phyloP scores from a whole-genome alignment of 2,888 invertebrate species.

The Spilosoma lubricipeda region DNA sequence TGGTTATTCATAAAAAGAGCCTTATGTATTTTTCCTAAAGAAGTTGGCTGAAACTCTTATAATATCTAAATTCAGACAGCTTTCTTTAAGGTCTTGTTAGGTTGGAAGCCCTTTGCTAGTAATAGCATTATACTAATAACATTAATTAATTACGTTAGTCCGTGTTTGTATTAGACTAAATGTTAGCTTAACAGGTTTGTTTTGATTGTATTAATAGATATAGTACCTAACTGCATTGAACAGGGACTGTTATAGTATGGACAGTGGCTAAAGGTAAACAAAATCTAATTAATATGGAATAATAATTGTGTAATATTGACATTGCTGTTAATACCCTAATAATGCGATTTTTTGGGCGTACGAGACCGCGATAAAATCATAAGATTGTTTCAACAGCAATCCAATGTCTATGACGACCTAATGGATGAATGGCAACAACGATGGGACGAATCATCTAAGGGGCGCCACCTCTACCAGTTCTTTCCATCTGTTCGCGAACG shows the following conservation, averaged over 20 bases:
- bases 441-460: too few relatives aligned
- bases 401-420: too few relatives aligned
- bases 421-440: too few relatives aligned
- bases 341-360: too few relatives aligned
- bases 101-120: not conserved
- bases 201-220: constrained; percentile 11
- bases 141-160: not conserved
- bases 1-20: not conserved
- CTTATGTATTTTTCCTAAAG: too few relatives aligned
- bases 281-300: constrained; percentile 3
- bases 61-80: not conserved
- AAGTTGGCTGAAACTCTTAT: not conserved
- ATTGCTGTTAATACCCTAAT: not conserved
- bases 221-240: not conserved
- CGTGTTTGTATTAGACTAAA: constrained; percentile 1
- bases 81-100: not conserved
- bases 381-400: too few relatives aligned
- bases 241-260: constrained; percentile 3
- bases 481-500: too few relatives aligned
- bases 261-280: constrained; percentile 3
- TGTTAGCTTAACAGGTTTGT: constrained; percentile 9
- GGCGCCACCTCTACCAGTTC: too few relatives aligned
- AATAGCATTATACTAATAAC: not conserved
- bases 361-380: too few relatives aligned
- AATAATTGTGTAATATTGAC: not conserved